These are phyloP conservation scores for Mandrillus leucophaeus DNA, from an alignment of 2,113 vertebrate species.

Conservation along the genomic window DNA sequence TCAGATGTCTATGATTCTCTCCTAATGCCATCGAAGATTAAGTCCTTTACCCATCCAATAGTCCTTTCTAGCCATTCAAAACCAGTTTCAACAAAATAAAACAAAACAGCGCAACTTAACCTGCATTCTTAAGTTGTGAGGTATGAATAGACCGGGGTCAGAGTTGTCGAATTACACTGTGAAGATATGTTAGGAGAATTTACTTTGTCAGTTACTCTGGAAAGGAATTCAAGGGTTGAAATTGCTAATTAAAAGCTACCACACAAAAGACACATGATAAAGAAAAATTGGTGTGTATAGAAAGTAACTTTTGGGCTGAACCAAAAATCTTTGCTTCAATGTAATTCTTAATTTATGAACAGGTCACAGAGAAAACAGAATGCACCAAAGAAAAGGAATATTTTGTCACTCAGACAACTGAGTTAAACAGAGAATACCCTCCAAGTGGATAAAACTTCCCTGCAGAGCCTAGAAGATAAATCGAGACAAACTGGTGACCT, in stretches of 20 bases:
- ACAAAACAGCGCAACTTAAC: not conserved
- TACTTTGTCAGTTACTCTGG: not conserved
- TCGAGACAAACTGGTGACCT: constrained; percentile 4
- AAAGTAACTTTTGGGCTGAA: not conserved
- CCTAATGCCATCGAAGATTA: not conserved
- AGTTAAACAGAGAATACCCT: not conserved
- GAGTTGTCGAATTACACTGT: not conserved
- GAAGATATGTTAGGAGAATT: not conserved
- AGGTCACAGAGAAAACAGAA: not conserved
- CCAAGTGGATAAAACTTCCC: not conserved
- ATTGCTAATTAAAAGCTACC: not conserved
- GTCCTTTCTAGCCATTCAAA: not conserved
- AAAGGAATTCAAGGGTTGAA: not conserved
- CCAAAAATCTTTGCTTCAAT: not conserved
- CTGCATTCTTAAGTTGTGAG: not conserved
- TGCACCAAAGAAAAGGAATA: not conserved
- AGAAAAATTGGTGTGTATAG: not conserved
- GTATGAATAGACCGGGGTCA: not conserved
- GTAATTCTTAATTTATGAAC: constrained; percentile 25
- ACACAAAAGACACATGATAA: not conserved
- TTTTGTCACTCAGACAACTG: not conserved
- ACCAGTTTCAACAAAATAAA: not conserved
- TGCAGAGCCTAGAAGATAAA: not conserved
- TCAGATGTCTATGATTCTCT: not conserved
- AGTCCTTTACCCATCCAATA: not conserved